A percentile compares a stretch with the other conserved stretches of the same genome.
Conservation (phyloP, 2,797 vertebrate genomes). For the Dendrocincla tyrannina region DNA sequence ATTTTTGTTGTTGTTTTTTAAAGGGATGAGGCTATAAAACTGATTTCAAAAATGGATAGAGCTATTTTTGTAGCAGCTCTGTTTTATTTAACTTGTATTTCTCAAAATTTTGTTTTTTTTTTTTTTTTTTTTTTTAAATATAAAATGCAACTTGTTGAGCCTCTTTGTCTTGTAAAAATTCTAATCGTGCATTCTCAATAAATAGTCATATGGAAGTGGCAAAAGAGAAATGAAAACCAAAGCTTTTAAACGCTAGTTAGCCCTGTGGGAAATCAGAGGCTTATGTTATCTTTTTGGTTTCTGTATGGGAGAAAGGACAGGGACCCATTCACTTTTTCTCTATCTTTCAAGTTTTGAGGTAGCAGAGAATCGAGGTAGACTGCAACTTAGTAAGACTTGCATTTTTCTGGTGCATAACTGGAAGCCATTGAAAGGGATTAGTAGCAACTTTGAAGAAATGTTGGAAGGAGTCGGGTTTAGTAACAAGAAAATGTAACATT, state of each 20-base stretch:
- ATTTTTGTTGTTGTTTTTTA: background rate
- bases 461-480: background rate
- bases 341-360: background rate
- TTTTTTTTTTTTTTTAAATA: fast-evolving
- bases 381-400: background rate
- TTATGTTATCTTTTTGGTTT: background rate
- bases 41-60: background rate
- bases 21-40: background rate
- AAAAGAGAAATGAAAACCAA: background rate
- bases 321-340: background rate
- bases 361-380: background rate
- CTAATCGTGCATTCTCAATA: background rate
- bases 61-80: background rate
- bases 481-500: background rate
- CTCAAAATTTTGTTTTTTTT: background rate
- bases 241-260: background rate
- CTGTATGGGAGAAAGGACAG: background rate
- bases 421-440: background rate
- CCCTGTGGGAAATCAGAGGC: background rate
- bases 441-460: background rate
- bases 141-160: background rate
- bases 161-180: background rate
- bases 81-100: background rate
- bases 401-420: background rate
- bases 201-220: background rate